Evolutionary conservation across 2,797 vertebrate genomes (phyloP), one percentile per base, ranked within the genome.

Genomic region (Rhynchotus rufescens): DNA sequence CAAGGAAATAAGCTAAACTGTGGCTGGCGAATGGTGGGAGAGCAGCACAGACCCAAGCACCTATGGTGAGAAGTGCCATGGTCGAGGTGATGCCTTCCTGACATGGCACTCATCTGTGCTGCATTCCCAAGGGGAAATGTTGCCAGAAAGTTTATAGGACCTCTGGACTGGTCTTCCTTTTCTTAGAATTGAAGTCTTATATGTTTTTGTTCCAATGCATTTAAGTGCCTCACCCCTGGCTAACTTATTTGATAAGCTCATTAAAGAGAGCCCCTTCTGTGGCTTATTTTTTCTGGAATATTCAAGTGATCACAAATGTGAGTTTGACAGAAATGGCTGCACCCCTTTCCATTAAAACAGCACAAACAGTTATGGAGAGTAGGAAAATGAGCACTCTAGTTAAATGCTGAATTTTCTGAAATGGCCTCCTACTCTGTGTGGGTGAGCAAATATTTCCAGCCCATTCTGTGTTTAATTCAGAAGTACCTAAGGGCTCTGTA

Each of bases 221-320:
- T 69, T 13, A n/a, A 68, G 16, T 60, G 25, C 23, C 51, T 81
- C 62, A 32, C 36, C 49, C 2, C 13, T 19, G 71, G 22, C 34
- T 71, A 30, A 51, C 21, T 22, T 34, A 49, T 26, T 30, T 45
- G n/a, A 54, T 72, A 56, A 22, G 44, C 60, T 3, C 10, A 25
- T 38, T 17, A 34, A 19, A 52, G 38, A 49, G 34, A 22, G 8
- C 14, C 54, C 10, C 0, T 44, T 34, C 9, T 42, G 12, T 23
- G 42, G 13, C 56, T 84, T 34, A 4, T 45, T 49, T 62, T 30
- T 86, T 3, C 0, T 26, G 8, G 13, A 28, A 4, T 12, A 15
- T 4, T 5, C 0, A 44, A 34, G 67, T 20, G 67, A 6, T 49
- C 45, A 9, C 15, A 52, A 15, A 1, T 1, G 8, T 6, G 57